Base-by-base conservation (phyloP, 2,888 invertebrate species). In the Helobdella robusta region DNA sequence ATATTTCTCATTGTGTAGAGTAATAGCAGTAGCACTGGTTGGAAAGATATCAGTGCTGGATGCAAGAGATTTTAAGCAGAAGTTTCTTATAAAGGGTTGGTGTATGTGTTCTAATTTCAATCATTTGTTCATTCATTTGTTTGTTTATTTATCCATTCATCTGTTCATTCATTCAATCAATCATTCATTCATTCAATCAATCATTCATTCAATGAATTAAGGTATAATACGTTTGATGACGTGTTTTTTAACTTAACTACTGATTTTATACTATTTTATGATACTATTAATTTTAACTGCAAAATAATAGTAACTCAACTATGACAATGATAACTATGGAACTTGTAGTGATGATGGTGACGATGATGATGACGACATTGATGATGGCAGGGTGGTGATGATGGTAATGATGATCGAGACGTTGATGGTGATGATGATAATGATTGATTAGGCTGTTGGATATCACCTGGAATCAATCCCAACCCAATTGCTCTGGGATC, bases 401-500 rank as follows among this genome's bases (percentile, higher is more conserved):
- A n/a, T n/a, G n/a, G n/a, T n/a, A n/a, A n/a, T n/a, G n/a, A n/a
- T n/a, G n/a, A n/a, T n/a, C n/a, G n/a, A n/a, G n/a, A n/a, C n/a
- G n/a, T n/a, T n/a, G n/a, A n/a, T n/a, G n/a, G n/a, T n/a, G n/a
- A n/a, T n/a, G n/a, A n/a, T n/a, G n/a, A n/a, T n/a, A n/a, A n/a
- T n/a, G n/a, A n/a, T n/a, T n/a, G n/a, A 71, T 3, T 68, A 80
- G 81, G 77, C 34, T 93, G 94, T 79, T 81, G 75, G 69, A 79
- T 79, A 2, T 89, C 74, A 52, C 89, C 91, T 72, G 86, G 87
- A 1, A 88, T 89, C 78, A 91, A 90, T 82, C 74, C 77, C 0
- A 82, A 82, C 71, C 94, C 95, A 0, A 83, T 93, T 56, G 87
- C 92, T 0, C 81, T 95, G 32, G 93, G 94, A 0, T 85, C 88